Conservation (phyloP, 2,797 vertebrate species). For the Siniperca undulata region DNA sequence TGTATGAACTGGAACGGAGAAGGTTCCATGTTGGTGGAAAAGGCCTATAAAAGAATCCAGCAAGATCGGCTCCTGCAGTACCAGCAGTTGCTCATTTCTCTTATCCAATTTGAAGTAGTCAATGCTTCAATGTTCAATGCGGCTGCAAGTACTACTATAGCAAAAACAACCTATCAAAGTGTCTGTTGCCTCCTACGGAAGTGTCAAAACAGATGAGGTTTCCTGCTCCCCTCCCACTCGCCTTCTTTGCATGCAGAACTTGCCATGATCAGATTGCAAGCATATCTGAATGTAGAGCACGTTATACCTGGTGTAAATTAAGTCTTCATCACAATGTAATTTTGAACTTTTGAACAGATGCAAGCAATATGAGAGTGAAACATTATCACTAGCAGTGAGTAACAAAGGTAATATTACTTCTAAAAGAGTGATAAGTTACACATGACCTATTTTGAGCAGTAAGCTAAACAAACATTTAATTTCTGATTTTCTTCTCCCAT, state of each 20-base stretch:
- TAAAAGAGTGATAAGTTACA: neutral
- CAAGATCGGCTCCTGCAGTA: neutral
- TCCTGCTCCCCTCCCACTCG: neutral
- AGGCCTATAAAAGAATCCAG: neutral
- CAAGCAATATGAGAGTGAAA: neutral
- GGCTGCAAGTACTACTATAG: neutral
- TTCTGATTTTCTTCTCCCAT: neutral
- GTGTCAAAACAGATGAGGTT: neutral
- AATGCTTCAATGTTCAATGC: neutral
- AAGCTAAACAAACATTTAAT: neutral
- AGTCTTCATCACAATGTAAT: neutral
- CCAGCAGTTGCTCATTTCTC: constrained; percentile 12
- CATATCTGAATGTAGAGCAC: constrained; percentile 1
- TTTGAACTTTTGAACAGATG: neutral
- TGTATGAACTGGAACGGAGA: no score
- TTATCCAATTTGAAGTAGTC: neutral
- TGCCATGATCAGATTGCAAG: neutral
- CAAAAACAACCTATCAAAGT: constrained; percentile 23
- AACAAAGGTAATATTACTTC: neutral
- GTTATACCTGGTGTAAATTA: neutral
- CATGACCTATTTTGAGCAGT: neutral
- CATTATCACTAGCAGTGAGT: neutral
- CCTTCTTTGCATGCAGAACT: neutral
- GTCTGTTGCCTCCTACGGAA: constrained; percentile 11
- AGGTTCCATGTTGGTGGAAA: no score